A percentile compares a stretch with the other conserved stretches of the same genome.
These are phyloP conservation scores for Caenorhabditis sp. DNA, from an alignment of 2,888 invertebrate species.

Conservation along the genomic window DNA sequence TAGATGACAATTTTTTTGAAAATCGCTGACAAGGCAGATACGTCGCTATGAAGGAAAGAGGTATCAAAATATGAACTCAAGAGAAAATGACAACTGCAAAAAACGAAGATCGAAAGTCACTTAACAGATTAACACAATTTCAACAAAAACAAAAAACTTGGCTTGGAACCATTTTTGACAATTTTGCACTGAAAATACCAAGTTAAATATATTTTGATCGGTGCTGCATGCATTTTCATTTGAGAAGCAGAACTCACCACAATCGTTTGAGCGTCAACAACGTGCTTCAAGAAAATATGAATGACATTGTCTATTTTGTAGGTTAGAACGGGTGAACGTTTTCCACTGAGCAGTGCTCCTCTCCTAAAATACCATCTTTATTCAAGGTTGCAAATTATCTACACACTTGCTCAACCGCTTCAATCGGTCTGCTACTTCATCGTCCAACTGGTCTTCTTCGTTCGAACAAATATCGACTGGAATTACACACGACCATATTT, in stretches of 20 bases:
- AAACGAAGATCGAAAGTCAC: no score
- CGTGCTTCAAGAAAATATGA: conserved; percentile 55
- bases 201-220: no score
- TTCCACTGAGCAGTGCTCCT: conserved; percentile 47
- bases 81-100: no score
- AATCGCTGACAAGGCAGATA: no score
- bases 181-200: no score
- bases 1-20: no score
- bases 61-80: no score
- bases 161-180: no score
- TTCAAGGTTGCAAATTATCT: not conserved
- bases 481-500: conserved; percentile 63
- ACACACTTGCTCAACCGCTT: conserved; percentile 50
- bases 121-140: no score
- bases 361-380: conserved; percentile 8
- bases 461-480: conserved; percentile 62
- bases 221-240: no score
- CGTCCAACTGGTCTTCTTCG: conserved; percentile 55
- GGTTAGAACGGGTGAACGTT: conserved; percentile 30
- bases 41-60: no score
- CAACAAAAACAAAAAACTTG: no score
- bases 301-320: conserved; percentile 49
- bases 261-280: conserved; percentile 44
- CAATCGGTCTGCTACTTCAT: conserved; percentile 54
- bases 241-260: conserved; percentile 16